These are phyloP conservation scores for Dolichotis patagonum DNA, from an alignment of 2,113 vertebrate species.

Conservation along the genomic window DNA sequence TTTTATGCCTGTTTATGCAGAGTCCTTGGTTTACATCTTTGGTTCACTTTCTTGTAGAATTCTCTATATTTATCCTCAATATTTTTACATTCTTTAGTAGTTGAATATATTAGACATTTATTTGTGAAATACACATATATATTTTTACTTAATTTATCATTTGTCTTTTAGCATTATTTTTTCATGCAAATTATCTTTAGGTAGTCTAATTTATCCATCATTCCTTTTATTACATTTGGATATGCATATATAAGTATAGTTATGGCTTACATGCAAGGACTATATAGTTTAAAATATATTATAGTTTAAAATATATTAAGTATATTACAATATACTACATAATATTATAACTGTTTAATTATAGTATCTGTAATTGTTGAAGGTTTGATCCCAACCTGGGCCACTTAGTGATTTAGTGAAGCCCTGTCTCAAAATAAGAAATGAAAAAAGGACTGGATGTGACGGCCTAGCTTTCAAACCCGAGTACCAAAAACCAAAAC, in stretches of 20 bases:
- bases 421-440: no score
- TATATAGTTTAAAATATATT: not conserved
- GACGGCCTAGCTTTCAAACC: no score
- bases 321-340: no score
- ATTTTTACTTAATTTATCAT: not conserved
- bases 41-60: not conserved
- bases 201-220: not conserved
- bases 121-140: not conserved
- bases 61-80: not conserved
- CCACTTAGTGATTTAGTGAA: no score
- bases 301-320: not conserved
- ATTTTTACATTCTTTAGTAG: not conserved
- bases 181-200: not conserved
- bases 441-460: no score
- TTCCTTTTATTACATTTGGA: not conserved
- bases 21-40: not conserved
- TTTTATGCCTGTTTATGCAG: not conserved
- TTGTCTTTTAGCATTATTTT: not conserved
- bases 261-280: not conserved
- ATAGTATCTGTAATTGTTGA: not conserved
- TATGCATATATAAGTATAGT: not conserved
- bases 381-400: no score
- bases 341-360: not conserved
- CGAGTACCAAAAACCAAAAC: no score
- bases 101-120: not conserved